Evolutionary conservation across 2,888 invertebrate species (phyloP), one percentile per base, ranked within the genome.

Genomic region (Cyrtodaria siliqua): DNA sequence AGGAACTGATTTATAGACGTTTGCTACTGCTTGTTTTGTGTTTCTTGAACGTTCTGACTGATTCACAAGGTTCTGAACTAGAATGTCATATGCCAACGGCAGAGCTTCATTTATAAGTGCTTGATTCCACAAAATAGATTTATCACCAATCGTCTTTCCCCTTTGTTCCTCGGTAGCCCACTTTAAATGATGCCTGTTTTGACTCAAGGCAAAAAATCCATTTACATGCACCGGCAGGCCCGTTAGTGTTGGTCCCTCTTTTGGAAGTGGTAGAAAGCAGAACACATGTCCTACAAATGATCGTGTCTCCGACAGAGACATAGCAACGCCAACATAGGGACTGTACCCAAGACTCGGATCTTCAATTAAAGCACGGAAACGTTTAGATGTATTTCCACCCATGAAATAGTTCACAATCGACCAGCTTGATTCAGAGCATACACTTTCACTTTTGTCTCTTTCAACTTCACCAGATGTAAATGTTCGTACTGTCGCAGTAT

Each of bases 221-320:
- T 91, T 91, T n/a, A 92, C 86, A 75, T 91, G 91, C 4, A 91
- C 84, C 0, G 91, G 91, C 2, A 91, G 82, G 2, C 91, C 90
- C 4, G 91, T 91, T 23, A 83, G 79, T 50, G 81, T 84, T 56
- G 83, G 77, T 33, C 75, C 72, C 38, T 88, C 88, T 27, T 78
- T 55, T 1, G 91, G 89, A 20, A 92, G 84, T 8, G 92, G 92
- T 26, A 91, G 79, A 67, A 89, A 90, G 60, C 90, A 90, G 74
- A 87, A 90, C 9, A 88, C 74, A 40, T 90, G 89, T 20, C 90
- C 88, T 4, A n/a, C 20, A 44, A 55, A 55, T 16, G 44, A 4
- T 33, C 12, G 33, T 4, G 6, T 33, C 4, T 33, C 33, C 2
- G 16, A 27, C 4, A 66, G 12, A 44, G 72, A 72, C 9, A 18